Percentiles rank a stretch among this genome's conserved stretches.
These are phyloP conservation scores for Nomada ruficornis DNA, from an alignment of 2,888 invertebrate genomes.

Conservation along the genomic window DNA sequence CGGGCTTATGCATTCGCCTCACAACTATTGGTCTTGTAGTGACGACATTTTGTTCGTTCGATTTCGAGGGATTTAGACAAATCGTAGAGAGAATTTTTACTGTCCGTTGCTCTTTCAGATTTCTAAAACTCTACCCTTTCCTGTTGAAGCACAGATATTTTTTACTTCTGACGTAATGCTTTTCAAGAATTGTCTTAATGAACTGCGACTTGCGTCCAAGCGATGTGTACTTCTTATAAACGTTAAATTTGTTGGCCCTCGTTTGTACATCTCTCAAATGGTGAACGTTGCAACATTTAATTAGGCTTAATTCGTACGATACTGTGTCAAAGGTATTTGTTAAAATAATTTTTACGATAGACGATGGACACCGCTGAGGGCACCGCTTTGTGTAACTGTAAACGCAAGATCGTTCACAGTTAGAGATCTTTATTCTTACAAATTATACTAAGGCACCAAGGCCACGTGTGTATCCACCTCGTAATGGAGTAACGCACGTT, in stretches of 20 bases:
- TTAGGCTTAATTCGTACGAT: slow-evolving; percentile 10
- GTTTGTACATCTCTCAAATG: neutral
- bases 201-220: neutral
- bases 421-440: slow-evolving; percentile 50
- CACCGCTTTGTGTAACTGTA: slow-evolving; percentile 32
- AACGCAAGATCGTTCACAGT: slow-evolving; percentile 52
- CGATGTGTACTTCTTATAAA: neutral
- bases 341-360: slow-evolving; percentile 49
- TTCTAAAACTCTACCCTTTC: no score
- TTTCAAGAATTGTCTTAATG: neutral
- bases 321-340: slow-evolving; percentile 18
- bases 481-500: slow-evolving; percentile 53
- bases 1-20: slow-evolving; percentile 2
- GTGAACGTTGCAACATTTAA: neutral
- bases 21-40: slow-evolving; percentile 7
- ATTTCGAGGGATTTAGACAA: neutral
- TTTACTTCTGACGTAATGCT: slow-evolving; percentile 27
- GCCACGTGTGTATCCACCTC: slow-evolving; percentile 48
- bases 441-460: slow-evolving; percentile 64
- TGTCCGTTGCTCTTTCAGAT: neutral
- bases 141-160: neutral
- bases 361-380: neutral
- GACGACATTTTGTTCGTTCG: neutral
- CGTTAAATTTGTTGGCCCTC: neutral
- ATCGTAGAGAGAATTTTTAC: neutral